phyloP scores from a whole-genome alignment of 2,888 invertebrate species.

The Halictus ligatus region DNA sequence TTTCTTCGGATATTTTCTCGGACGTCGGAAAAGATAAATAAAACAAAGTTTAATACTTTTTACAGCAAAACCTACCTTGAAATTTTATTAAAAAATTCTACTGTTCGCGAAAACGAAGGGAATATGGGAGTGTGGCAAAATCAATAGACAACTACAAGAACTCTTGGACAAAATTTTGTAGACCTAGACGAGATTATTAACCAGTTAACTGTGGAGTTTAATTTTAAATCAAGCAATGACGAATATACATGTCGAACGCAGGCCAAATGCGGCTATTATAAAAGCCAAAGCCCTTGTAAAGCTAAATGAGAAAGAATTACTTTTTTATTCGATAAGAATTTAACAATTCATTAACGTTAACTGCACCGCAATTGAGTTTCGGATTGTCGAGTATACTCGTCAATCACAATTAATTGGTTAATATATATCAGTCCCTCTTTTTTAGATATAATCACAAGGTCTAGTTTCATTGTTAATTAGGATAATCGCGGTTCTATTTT shows the following conservation, averaged over 20 bases:
- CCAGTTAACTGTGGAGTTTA: no score
- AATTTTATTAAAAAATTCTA: neutral
- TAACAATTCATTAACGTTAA: no score
- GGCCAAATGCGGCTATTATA: no score
- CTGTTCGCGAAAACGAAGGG: neutral
- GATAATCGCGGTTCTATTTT: neutral
- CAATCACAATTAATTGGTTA: no score
- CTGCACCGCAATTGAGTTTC: no score
- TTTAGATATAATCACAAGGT: neutral
- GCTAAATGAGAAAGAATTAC: no score
- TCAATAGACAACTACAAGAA: neutral
- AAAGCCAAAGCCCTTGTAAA: no score
- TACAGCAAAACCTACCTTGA: neutral
- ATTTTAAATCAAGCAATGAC: no score
- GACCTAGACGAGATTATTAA: neutral
- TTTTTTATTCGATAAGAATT: no score
- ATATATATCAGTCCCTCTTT: neutral
- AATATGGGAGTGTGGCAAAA: neutral
- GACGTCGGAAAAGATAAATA: neutral
- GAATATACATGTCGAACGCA: no score
- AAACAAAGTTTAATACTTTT: neutral
- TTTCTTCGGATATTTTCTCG: neutral
- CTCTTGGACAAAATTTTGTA: neutral
- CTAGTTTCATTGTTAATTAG: neutral
- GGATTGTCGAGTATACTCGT: no score